A percentile compares a stretch with the other conserved stretches of the same genome.
These are phyloP conservation scores for Hypothenemus hampei DNA, from an alignment of 1,140 invertebrate species.

Conservation along the genomic window DNA sequence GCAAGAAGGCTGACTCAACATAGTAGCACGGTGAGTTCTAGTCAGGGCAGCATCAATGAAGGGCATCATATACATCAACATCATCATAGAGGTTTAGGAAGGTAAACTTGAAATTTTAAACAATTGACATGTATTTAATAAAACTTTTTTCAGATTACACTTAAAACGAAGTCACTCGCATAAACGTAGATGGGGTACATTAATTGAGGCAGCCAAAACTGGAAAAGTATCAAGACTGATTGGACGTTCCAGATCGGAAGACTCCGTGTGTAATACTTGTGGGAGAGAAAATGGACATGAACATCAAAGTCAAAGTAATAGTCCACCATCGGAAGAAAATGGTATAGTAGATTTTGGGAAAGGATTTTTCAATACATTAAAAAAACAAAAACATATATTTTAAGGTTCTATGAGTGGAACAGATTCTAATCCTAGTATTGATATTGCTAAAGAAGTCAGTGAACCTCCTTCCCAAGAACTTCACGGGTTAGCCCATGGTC, in stretches of 20 bases:
- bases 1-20: conserved; percentile 42
- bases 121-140: not conserved
- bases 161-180: conserved; percentile 57
- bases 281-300: conserved; percentile 46
- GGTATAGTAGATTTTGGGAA: conserved; percentile 36
- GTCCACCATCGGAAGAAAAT: conserved; percentile 45
- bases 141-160: conserved; percentile 44
- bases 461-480: conserved; percentile 31
- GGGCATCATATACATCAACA: conserved; percentile 33
- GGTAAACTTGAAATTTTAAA: conserved; percentile 24
- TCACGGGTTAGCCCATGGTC: conserved; percentile 48
- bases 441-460: conserved; percentile 24
- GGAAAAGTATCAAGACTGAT: conserved; percentile 70
- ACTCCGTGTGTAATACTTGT: conserved; percentile 73
- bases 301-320: conserved; percentile 44
- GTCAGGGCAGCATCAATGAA: conserved; percentile 45
- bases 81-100: conserved; percentile 34
- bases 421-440: conserved; percentile 50
- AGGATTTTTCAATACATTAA: not conserved
- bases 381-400: not conserved
- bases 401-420: conserved; percentile 34
- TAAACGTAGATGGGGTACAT: conserved; percentile 71
- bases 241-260: conserved; percentile 70
- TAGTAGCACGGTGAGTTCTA: conserved; percentile 42
- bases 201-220: conserved; percentile 79